These are phyloP conservation scores for Rotaria sp. DNA, from an alignment of 2,888 invertebrate species.

Conservation along the genomic window DNA sequence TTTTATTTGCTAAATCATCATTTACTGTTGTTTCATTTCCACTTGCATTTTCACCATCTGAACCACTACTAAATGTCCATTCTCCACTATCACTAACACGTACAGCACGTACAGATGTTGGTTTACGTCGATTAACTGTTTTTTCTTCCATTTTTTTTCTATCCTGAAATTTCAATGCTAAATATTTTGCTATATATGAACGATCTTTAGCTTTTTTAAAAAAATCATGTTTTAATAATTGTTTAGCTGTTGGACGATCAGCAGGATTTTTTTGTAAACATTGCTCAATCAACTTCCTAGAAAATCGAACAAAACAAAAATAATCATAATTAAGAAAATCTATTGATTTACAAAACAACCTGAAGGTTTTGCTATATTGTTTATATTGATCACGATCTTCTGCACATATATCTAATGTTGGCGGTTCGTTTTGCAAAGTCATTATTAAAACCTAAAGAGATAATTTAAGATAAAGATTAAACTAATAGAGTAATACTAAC, in stretches of 20 bases:
- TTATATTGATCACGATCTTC: slow-evolving; percentile 97
- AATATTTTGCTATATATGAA: slow-evolving; percentile 38
- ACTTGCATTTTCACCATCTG: not conserved
- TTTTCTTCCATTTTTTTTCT: slow-evolving; percentile 38
- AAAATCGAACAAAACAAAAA: not conserved
- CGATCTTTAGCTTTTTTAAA: slow-evolving; percentile 61
- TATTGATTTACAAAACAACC: not conserved
- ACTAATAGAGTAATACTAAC: slow-evolving; percentile 50
- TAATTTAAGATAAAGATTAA: not conserved
- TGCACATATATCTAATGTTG: slow-evolving; percentile 83
- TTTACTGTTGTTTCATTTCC: not conserved
- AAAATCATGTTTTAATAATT: slow-evolving; percentile 78
- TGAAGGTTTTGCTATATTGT: slow-evolving; percentile 88
- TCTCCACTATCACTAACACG: slow-evolving; percentile 37
- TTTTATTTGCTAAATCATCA: not conserved
- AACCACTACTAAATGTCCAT: slow-evolving; percentile 39
- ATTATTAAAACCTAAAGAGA: slow-evolving; percentile 71
- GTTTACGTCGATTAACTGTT: slow-evolving; percentile 29
- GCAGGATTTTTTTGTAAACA: slow-evolving; percentile 64
- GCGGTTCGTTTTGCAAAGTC: slow-evolving; percentile 94
- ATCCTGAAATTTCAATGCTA: slow-evolving; percentile 34
- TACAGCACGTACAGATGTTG: slow-evolving; percentile 29
- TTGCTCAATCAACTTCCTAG: slow-evolving; percentile 80
- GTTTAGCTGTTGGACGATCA: slow-evolving; percentile 40
- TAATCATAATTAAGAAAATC: not conserved